Evolutionary conservation across 1,140 invertebrate species (phyloP), one percentile per base, ranked within the genome.

Genomic region (Psilanteris sp.): DNA sequence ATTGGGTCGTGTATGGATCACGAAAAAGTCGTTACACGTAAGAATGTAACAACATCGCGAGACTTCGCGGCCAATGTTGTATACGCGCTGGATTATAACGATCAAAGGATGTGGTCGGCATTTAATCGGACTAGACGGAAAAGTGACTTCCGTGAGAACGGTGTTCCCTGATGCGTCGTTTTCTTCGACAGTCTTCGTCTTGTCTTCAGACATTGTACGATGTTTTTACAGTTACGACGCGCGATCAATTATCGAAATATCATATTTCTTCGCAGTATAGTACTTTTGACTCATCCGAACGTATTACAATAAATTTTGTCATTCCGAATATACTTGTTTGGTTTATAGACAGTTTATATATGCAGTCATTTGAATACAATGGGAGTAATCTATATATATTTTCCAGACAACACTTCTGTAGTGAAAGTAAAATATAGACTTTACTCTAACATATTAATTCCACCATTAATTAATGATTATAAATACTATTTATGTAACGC

Each of bases 91-190:
- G 79, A 66, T 77, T 78, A 78, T 85, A 86, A 83, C 82, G 85
- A 85, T 81, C 84, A 78, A 81, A 84, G 87, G 87, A 88, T 88
- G 85, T 87, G 87, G 87, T 87, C 81, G 62, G 62, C 74, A 78
- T 82, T 87, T 87, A 87, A 87, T 87, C 86, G 82, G 75, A 79
- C 78, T 78, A 78, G 73, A 76, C 73, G 81, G 79, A 87, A 87
- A 87, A 86, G 80, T 87, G 71, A 83, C 84, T 87, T 87, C 85
- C 86, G 86, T 88, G 86, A 88, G 86, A 88, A 86, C 55, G 55
- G 13, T 22, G 14, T 29, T 36, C 59, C 61, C 74, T 16, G 32
- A 24, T 31, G 20, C 29, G 31, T 59, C 50, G 16, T 68, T 57
- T 62, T 44, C 39, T 44, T 46, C 52, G 13, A 36, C 55, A 26